A percentile compares a stretch with the other conserved stretches of the same genome.
These are phyloP conservation scores for Remorina albescens DNA, from an alignment of 2,797 vertebrate genomes.

Conservation along the genomic window DNA sequence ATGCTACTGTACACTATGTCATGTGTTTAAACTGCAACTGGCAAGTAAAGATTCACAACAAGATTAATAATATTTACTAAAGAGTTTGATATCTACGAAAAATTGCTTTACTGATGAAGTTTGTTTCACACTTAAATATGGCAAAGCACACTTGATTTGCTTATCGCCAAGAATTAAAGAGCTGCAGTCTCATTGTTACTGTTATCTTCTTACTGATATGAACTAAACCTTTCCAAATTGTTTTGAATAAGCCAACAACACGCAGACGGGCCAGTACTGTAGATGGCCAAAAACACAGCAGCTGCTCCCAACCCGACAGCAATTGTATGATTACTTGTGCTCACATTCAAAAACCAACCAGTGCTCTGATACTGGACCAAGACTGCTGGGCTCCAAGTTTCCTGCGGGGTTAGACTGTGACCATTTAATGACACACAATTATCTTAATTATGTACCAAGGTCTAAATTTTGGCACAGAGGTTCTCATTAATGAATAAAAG, in stretches of 20 bases:
- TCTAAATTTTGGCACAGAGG: too few species aligned
- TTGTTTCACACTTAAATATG: neutral
- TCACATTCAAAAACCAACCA: too few species aligned
- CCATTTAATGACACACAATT: too few species aligned
- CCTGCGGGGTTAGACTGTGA: too few species aligned
- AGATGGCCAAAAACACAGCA: neutral
- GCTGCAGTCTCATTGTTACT: conserved; percentile 59
- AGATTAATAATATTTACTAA: neutral
- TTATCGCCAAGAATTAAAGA: conserved; percentile 14
- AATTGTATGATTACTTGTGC: too few species aligned
- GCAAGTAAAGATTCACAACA: too few species aligned
- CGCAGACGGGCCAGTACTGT: conserved; percentile 27
- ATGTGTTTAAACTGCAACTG: conserved; percentile 8
- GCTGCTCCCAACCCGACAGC: conserved; percentile 8
- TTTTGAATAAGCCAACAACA: conserved; percentile 48
- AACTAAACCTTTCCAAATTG: conserved; percentile 61
- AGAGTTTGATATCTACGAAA: neutral
- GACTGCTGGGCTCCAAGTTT: too few species aligned
- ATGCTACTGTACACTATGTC: neutral
- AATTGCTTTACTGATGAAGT: neutral
- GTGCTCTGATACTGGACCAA: too few species aligned
- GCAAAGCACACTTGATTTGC: too few species aligned
- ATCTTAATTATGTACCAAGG: too few species aligned
- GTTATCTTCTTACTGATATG: conserved; percentile 24
- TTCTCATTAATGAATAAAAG: too few species aligned